These are phyloP conservation scores for Vespertilio murinus DNA, from an alignment of 2,797 vertebrate genomes.

Conservation along the genomic window DNA sequence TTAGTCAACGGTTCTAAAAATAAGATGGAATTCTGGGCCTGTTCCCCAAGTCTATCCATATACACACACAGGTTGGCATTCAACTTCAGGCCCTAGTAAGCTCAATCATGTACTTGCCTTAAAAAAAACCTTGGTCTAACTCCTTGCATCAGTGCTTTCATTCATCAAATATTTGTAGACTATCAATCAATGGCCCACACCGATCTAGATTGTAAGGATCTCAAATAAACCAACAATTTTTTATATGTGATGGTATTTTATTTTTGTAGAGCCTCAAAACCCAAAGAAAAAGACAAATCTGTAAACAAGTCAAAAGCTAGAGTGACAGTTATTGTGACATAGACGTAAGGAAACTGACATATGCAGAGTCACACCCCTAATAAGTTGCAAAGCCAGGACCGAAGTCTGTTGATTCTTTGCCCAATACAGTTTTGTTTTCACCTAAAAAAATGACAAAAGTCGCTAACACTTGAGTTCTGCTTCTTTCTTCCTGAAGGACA, in stretches of 20 bases:
- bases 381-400: not conserved
- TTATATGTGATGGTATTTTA: not conserved
- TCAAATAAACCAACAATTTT: not conserved
- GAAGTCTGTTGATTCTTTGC: not conserved
- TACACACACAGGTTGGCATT: not conserved
- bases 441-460: constrained; percentile 41
- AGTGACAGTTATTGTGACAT: not conserved
- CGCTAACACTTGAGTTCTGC: constrained; percentile 65
- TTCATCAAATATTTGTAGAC: not conserved
- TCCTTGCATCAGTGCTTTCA: not conserved
- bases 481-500: constrained; percentile 81
- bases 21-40: not conserved
- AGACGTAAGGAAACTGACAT: not conserved
- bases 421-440: not conserved
- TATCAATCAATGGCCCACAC: not conserved
- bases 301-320: not conserved
- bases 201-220: not conserved
- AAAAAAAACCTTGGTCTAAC: not conserved
- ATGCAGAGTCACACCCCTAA: not conserved
- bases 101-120: not conserved
- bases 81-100: not conserved
- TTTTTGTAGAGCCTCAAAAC: not conserved
- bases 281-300: not conserved
- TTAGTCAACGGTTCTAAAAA: not conserved
- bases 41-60: not conserved